Base-by-base conservation (phyloP, 2,888 invertebrate genomes). In the Lasius fuliginosus region DNA sequence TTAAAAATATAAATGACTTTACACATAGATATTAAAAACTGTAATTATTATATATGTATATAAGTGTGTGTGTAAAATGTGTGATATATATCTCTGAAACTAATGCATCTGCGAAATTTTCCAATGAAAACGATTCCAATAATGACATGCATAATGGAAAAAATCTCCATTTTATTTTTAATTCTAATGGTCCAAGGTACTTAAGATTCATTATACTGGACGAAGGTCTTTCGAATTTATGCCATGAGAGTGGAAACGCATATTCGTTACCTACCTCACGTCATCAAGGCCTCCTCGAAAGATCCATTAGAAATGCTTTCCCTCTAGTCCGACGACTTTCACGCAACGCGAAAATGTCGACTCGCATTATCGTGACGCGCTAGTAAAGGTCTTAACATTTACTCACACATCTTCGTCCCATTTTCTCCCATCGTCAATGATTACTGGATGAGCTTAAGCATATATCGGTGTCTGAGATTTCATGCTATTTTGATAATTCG, bases 311-410 rank as follows among this genome's bases (percentile, higher is more conserved):
- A 62, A 60, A 53, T 81, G 49, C 15, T 62, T 67, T 33, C 8
- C 36, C 53, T 42, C 76, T 81, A 76, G 46, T 76, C 62, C 81
- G 46, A 11, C 23, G 84, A 88, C 87, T 89, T 88, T 85, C 84
- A 83, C 86, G 89, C 86, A 88, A 88, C 85, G 74, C 83, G 83
- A 84, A 75, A 89, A 88, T 73, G 83, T 79, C 88, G 73, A 30
- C 62, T 36, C 8, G 53, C n/a, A 84, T 82, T 82, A 88, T 46
- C 36, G 33, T 86, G 53, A 82, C 46, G 40, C 27, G 36, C 36
- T 68, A 65, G 65, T 9, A 65, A 87, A 83, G 81, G 69, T 86
- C 86, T 69, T 87, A 84, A 42, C 77, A 81, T 79, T 81, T 77
- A 33, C 33, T 58, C 23, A 15, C 18, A 15, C 36, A 46, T 75